Evolutionary conservation across 1,140 invertebrate genomes (phyloP).

Genomic region (Atta cephalotes): DNA sequence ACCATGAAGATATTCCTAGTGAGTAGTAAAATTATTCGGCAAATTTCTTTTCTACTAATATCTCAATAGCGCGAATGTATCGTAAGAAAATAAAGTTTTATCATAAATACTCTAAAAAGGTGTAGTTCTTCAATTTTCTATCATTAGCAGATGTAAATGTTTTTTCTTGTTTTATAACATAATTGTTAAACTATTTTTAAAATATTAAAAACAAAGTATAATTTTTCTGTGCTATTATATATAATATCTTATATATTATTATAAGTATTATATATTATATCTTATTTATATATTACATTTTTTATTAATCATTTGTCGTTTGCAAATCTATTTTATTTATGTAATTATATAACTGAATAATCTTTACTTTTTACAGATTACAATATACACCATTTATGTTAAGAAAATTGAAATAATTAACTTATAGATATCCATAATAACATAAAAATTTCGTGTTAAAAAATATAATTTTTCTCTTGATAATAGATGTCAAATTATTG

Average conservation of each 20-base stretch:
- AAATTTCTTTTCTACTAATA: background rate
- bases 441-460: background rate
- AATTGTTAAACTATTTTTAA: background rate
- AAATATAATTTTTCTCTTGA: background rate
- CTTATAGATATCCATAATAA: background rate
- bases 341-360: background rate
- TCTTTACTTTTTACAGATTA: background rate
- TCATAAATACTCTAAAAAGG: background rate
- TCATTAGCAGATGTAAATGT: background rate
- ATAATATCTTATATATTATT: background rate
- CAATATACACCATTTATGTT: background rate
- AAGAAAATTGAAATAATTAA: background rate
- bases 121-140: background rate
- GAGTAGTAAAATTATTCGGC: conserved; percentile 53
- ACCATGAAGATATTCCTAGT: conserved; percentile 71
- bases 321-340: background rate
- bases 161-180: background rate
- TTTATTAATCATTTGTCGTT: background rate
- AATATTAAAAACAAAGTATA: background rate
- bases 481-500: background rate
- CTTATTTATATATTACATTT: background rate
- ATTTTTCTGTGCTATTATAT: background rate
- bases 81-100: background rate
- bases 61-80: background rate
- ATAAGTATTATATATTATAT: background rate